Evolutionary conservation across 2,888 invertebrate species (phyloP), one percentile per base, ranked within the genome.

Genomic region (Temnothorax ravouxi): DNA sequence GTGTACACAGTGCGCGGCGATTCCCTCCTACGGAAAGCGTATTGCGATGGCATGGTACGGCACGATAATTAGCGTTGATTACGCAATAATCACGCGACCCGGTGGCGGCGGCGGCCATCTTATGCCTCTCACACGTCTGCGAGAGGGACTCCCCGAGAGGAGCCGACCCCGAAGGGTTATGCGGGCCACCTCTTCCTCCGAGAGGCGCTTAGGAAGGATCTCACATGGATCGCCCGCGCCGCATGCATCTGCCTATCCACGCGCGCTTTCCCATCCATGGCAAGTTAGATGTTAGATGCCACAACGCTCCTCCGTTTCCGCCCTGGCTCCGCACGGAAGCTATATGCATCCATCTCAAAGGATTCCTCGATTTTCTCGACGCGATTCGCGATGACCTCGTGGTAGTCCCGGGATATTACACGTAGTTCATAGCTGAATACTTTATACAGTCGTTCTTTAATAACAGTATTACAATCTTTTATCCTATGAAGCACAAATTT

Each of bases 51-150:
- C 88, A 90, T 87, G 92, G 92, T 92, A 88, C 88, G 89, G 88
- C 88, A 90, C 88, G 92, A 92, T 93, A 93, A 93, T 93, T 93
- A 93, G 89, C 88, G 86, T 92, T 92, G 91, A 92, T 93, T 93
- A 92, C 90, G 92, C 91, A 92, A 93, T 92, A 93, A 93, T 92
- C 91, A 88, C 89, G 83, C 84, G 87, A 84, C 85, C 84, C 75
- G 84, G 84, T 86, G 69, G 69, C 44, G 38, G 75, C 75, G 50
- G 29, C 66, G 86, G 86, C 88, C 87, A 90, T 87, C 85, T 88
- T 86, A 61, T 50, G 75, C 64, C 25, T 61, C 76, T 75, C 66
- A 76, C 86, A 83, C 83, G 79, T 86, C 77, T 38, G 47, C 79
- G 79, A 72, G 47, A 38, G 44, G 47, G 82, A 80, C 83, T 79